Percentiles rank a stretch among this genome's conserved stretches.
Evolutionary conservation across 2,797 vertebrate genomes (phyloP).

Genomic region (Squalus acanthias): DNA sequence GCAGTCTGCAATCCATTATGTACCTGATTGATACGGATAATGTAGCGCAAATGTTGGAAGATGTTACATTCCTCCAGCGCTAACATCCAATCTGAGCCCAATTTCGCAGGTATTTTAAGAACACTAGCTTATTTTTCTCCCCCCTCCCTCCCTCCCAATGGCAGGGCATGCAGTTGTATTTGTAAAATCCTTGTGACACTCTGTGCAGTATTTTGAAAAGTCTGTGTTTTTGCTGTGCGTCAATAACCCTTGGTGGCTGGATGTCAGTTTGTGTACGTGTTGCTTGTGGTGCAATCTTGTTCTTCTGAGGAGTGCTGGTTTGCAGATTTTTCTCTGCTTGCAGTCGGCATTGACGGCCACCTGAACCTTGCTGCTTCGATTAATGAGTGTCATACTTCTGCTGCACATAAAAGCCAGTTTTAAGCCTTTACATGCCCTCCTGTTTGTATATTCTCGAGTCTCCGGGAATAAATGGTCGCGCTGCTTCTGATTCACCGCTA

Average conservation of each 20-base stretch:
- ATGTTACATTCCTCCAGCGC: not conserved
- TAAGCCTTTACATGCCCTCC: not conserved
- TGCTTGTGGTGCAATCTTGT: not conserved
- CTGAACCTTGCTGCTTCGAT: not conserved
- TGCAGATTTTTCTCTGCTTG: not conserved
- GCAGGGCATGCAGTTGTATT: slow-evolving; percentile 1
- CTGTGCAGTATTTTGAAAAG: not conserved
- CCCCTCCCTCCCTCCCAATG: not conserved
- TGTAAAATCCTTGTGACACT: not conserved
- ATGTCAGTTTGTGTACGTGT: not conserved
- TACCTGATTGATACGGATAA: not conserved
- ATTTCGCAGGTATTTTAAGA: not conserved
- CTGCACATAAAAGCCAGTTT: not conserved
- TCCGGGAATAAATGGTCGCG: not conserved
- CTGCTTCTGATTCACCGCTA: not conserved
- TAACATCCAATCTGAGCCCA: not conserved
- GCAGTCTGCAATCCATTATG: not conserved
- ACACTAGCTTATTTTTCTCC: not conserved
- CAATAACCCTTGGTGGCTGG: not conserved
- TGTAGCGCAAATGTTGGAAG: not conserved
- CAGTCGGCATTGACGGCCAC: not conserved
- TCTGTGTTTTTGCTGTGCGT: not conserved
- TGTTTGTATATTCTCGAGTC: not conserved
- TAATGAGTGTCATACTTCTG: not conserved
- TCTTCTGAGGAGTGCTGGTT: not conserved